Percentiles rank a stretch among this genome's conserved stretches.
Conservation (phyloP, 2,888 invertebrate species). For the Kryphioiulus occultus region DNA sequence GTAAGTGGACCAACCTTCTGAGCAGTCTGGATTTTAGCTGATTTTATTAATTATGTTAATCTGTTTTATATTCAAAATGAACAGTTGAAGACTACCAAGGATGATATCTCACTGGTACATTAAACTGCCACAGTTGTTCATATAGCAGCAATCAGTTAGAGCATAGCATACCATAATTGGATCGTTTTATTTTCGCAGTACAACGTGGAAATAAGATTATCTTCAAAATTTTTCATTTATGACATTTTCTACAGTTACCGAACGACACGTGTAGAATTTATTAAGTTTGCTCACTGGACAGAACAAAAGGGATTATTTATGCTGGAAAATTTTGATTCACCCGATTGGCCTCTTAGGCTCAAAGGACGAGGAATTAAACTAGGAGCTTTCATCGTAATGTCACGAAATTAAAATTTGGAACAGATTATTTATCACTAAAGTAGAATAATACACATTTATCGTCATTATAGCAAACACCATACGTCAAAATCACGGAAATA, state of each 20-base stretch:
- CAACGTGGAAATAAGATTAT: neutral
- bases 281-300: neutral
- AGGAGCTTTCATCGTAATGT: neutral
- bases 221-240: neutral
- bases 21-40: neutral
- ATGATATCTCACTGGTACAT: neutral
- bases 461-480: neutral
- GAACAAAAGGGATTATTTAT: neutral
- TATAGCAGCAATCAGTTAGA: neutral
- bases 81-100: neutral
- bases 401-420: neutral
- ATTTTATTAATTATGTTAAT: neutral
- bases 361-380: neutral
- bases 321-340: neutral
- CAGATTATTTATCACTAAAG: neutral
- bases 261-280: neutral
- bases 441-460: neutral
- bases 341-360: too few species aligned
- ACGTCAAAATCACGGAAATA: neutral
- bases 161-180: neutral
- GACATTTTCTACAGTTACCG: neutral
- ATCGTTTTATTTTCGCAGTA: neutral
- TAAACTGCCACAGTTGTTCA: too few species aligned
- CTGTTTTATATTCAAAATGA: neutral
- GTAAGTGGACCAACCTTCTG: neutral